Evolutionary conservation across 1,140 invertebrate species (phyloP).

Genomic region (Subanguina moxae): DNA sequence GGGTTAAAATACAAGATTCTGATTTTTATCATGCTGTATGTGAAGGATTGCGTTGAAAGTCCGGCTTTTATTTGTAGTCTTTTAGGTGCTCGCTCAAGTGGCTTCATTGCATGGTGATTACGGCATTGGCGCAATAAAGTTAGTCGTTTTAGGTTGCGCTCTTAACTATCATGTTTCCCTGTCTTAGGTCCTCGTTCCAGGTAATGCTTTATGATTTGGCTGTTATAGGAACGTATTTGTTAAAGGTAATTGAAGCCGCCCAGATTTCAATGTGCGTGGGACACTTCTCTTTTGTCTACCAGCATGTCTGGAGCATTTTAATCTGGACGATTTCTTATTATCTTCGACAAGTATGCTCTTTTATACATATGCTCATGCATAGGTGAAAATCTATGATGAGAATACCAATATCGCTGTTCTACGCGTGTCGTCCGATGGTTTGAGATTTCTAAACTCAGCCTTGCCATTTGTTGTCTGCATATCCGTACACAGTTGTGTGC

Average conservation of each 20-base stretch:
- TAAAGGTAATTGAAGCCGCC: too few relatives aligned
- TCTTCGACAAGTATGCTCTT: too few relatives aligned
- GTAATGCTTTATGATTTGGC: background rate
- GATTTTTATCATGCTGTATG: constrained; percentile 19
- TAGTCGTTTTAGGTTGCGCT: too few relatives aligned
- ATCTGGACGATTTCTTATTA: background rate
- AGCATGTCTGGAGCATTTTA: background rate
- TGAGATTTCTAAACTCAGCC: constrained; percentile 20
- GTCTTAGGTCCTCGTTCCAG: constrained; percentile 13
- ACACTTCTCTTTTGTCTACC: too few relatives aligned
- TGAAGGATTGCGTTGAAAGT: too few relatives aligned
- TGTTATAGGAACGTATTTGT: too few relatives aligned
- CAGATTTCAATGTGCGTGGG: background rate
- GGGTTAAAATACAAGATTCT: background rate
- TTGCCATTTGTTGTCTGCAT: constrained; percentile 13
- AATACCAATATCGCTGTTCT: constrained; percentile 23
- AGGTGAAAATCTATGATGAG: constrained; percentile 26
- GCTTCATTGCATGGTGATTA: constrained; percentile 28
- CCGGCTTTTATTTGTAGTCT: too few relatives aligned
- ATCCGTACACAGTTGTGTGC: background rate
- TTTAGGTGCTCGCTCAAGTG: constrained; percentile 14
- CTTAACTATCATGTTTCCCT: too few relatives aligned
- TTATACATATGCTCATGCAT: background rate
- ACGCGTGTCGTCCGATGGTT: constrained; percentile 11
- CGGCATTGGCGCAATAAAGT: constrained; percentile 22